A percentile compares a stretch with the other conserved stretches of the same genome.
phyloP scores from a whole-genome alignment of 1,140 invertebrate genomes.

The Lordiphosa collinella region DNA sequence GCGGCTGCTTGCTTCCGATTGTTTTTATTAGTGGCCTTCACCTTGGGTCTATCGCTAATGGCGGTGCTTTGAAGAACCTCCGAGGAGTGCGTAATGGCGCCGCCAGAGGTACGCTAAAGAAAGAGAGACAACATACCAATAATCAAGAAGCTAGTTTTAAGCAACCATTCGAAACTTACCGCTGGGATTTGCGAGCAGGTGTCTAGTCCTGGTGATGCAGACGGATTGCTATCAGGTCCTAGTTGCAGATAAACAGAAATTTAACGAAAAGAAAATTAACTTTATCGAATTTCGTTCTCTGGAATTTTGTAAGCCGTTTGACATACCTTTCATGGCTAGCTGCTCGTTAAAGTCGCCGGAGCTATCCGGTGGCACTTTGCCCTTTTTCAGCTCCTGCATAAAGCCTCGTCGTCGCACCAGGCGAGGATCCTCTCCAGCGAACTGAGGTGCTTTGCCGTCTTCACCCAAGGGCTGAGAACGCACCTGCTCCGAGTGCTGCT shows the following conservation, averaged over 20 bases:
- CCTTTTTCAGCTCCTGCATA: slow-evolving; percentile 33
- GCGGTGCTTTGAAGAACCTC: slow-evolving; percentile 84
- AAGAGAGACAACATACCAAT: background rate
- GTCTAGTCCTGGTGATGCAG: slow-evolving; percentile 23
- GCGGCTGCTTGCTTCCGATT: slow-evolving; percentile 83
- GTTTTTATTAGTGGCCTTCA: slow-evolving; percentile 88
- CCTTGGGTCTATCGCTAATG: slow-evolving; percentile 89
- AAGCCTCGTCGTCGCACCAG: slow-evolving; percentile 49
- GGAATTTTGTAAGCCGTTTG: too few species aligned
- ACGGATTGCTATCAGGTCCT: slow-evolving; percentile 38
- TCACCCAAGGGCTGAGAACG: slow-evolving; percentile 75
- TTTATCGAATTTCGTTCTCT: background rate
- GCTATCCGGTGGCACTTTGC: slow-evolving; percentile 27
- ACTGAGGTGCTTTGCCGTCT: slow-evolving; percentile 57
- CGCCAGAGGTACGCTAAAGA: slow-evolving; percentile 41
- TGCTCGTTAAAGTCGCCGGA: slow-evolving; percentile 31
- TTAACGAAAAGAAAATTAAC: background rate
- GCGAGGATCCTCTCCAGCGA: slow-evolving; percentile 49
- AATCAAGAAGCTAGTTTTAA: too few species aligned
- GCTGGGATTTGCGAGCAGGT: slow-evolving; percentile 32
- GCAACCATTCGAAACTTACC: slow-evolving; percentile 14
- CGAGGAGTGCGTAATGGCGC: slow-evolving; percentile 79
- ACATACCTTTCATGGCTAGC: slow-evolving; percentile 38
- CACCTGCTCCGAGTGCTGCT: slow-evolving; percentile 57
- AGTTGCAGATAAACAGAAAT: background rate